Base-by-base conservation (phyloP, 53 echinoderm and acorn worm genomes). In the Holothuria leucospilota region DNA sequence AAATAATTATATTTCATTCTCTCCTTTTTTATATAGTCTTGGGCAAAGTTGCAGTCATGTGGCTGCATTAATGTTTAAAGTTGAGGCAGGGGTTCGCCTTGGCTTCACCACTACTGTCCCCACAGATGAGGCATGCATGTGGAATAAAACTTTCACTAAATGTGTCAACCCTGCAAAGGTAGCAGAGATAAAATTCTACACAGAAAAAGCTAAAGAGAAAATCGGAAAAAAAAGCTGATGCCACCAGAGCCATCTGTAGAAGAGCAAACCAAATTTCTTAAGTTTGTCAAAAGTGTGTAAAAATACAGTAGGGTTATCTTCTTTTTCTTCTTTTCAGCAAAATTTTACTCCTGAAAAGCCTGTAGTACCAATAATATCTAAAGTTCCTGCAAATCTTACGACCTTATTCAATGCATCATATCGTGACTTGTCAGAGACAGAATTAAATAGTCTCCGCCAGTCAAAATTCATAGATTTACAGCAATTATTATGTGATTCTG, bases 31-130 rank as follows among this genome's bases (percentile, higher is more conserved):
- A 1, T 34, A 34, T 3, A 34, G 49, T 49, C 73, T 85, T 25
- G 73, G 85, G 21, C 64, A 87, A 20, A 59, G 63, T 2, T 87
- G 87, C 51, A n/a, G 21, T 46, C 87, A 87, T 65, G 51, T 65
- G 28, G 87, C 78, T 15, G 87, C 87, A 0, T 8, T 87, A 1
- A 77, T 87, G 28, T 87, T 78, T 29, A 87, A 87, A 39, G 20
- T 87, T 13, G 87, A 87, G 52, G 87, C 78, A 46, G 87, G 77
- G 20, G 87, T 87, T 0, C 78, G 78, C 0, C 77, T 88, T 5
- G 88, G 88, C 4, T 68, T 29, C 18, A 88, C 88, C 4, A 49
- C 78, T 63, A 20, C 24, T 41, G 78, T 77, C 2, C 77, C 77
- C 13, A 86, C 78, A 23, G 85, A 70, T 69, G 84, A 62, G 26